These are phyloP conservation scores for Falco punctatus DNA, from an alignment of 2,113 vertebrate genomes.

Conservation along the genomic window DNA sequence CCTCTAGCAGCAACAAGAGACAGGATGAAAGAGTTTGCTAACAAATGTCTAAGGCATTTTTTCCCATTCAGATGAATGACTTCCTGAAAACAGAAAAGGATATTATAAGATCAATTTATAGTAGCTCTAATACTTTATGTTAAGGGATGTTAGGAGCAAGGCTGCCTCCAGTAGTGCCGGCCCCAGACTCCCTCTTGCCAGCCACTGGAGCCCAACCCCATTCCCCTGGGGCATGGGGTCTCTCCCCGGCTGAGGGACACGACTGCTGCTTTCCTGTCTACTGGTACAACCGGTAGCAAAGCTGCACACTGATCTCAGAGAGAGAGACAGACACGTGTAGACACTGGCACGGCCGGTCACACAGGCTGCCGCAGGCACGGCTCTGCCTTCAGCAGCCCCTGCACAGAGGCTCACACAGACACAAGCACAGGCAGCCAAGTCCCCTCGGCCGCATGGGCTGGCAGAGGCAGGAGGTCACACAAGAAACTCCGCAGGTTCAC, in stretches of 20 bases:
- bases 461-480: neutral
- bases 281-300: too few relatives aligned
- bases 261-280: too few relatives aligned
- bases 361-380: neutral
- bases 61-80: neutral
- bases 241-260: neutral
- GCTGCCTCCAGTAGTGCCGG: rapidly evolving
- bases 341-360: rapidly evolving
- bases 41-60: neutral
- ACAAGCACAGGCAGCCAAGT: neutral
- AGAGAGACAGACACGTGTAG: too few relatives aligned
- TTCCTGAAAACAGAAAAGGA: neutral
- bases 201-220: neutral
- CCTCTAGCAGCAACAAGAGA: neutral
- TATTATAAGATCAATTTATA: neutral
- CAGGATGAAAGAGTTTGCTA: neutral
- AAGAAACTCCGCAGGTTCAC: neutral
- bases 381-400: neutral
- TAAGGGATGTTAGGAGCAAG: neutral
- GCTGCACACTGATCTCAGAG: too few relatives aligned
- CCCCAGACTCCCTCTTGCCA: neutral
- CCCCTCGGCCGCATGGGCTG: neutral
- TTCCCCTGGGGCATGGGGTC: rapidly evolving
- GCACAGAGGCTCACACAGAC: neutral
- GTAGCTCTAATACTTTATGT: neutral